Evolutionary conservation across 2,888 invertebrate genomes (phyloP).

Genomic region (Neocrepidodera transversa): DNA sequence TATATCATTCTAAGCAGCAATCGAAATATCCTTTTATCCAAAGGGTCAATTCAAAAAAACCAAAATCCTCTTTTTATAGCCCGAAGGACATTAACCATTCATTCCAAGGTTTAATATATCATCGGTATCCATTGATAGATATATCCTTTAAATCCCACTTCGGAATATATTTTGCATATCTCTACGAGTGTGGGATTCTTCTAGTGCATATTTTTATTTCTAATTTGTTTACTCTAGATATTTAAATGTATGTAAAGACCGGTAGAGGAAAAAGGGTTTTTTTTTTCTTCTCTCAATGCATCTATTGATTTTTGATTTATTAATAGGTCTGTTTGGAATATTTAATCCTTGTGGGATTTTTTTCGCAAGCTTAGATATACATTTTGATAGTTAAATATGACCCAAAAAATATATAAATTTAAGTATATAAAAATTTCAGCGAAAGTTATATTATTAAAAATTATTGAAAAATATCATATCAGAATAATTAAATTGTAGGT

Average conservation of each 20-base stretch:
- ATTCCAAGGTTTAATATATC: slow-evolving; percentile 45
- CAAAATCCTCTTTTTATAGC: slow-evolving; percentile 49
- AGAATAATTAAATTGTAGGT: no score
- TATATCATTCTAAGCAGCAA: slow-evolving; percentile 45
- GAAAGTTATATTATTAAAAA: no score
- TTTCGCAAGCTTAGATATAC: slow-evolving; percentile 31
- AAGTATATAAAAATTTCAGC: no score
- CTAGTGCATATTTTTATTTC: slow-evolving; percentile 42
- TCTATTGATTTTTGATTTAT: slow-evolving; percentile 51
- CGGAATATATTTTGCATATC: slow-evolving; percentile 43
- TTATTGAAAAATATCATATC: no score
- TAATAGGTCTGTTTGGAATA: slow-evolving; percentile 47
- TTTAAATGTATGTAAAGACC: slow-evolving; percentile 40
- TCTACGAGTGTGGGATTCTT: slow-evolving; percentile 44
- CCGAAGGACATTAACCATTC: slow-evolving; percentile 48
- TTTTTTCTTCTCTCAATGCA: slow-evolving; percentile 21
- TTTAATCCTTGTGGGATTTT: slow-evolving; percentile 50
- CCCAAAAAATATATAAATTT: no score
- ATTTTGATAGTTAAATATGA: slow-evolving; percentile 12
- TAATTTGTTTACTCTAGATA: slow-evolving; percentile 47
- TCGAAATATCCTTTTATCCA: slow-evolving; percentile 44
- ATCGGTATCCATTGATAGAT: slow-evolving; percentile 44
- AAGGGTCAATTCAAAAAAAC: slow-evolving; percentile 49
- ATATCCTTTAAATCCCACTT: slow-evolving; percentile 42
- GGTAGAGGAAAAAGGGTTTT: slow-evolving; percentile 28